These are phyloP conservation scores for Otus sunia DNA, from an alignment of 2,113 vertebrate genomes.

Conservation along the genomic window DNA sequence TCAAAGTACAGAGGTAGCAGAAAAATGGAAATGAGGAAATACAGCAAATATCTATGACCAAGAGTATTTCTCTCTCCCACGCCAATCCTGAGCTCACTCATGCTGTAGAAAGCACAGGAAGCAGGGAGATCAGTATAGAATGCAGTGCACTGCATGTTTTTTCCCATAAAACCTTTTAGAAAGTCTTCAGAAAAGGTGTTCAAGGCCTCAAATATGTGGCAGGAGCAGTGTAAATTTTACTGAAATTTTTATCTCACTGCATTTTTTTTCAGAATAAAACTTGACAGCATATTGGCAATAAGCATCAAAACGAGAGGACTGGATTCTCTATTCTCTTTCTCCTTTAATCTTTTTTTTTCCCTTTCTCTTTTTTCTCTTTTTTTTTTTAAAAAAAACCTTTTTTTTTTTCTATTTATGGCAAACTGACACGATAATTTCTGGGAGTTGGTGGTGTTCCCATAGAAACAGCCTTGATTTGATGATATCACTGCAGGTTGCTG, in stretches of 20 bases:
- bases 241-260: background rate
- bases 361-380: background rate
- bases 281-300: background rate
- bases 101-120: background rate
- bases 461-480: conserved; percentile 75
- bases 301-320: background rate
- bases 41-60: background rate
- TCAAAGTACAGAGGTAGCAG: background rate
- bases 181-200: background rate
- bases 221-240: background rate
- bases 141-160: background rate
- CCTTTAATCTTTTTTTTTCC: background rate
- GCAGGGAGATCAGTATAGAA: background rate
- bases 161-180: background rate
- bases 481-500: conserved; percentile 65
- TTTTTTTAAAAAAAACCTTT: background rate
- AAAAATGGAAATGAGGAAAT: background rate
- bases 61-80: background rate
- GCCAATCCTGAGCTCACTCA: background rate
- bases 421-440: conserved; percentile 67
- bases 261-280: background rate
- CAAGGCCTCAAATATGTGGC: background rate
- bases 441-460: conserved; percentile 73
- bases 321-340: background rate
- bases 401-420: conserved; percentile 59